A percentile compares a stretch with the other conserved stretches of the same genome.
These are phyloP conservation scores for Parnassius apollo DNA, from an alignment of 2,888 invertebrate species.

Conservation along the genomic window DNA sequence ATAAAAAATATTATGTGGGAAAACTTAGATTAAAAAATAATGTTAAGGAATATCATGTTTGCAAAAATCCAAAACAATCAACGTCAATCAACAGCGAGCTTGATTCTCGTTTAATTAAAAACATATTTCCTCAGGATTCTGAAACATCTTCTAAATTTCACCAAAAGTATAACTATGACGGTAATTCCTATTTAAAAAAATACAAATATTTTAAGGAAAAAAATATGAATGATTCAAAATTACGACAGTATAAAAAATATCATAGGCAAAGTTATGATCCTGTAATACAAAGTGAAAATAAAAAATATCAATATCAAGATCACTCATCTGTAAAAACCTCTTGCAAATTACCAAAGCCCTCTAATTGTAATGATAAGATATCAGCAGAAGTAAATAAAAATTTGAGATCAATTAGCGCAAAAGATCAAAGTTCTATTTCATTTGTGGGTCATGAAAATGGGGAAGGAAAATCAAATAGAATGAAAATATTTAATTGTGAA, in stretches of 20 bases:
- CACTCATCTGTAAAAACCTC: conserved; percentile 42
- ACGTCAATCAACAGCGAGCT: conserved; percentile 2
- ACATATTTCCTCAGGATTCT: conserved; percentile 40
- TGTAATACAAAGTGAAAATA: conserved; percentile 47
- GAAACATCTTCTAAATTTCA: conserved; percentile 52
- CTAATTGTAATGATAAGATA: conserved; percentile 30
- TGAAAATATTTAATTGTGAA: conserved; percentile 1
- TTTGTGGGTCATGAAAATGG: conserved; percentile 1
- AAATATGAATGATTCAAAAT: conserved; percentile 48
- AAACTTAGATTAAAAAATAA: conserved; percentile 45
- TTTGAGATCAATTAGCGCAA: conserved; percentile 31
- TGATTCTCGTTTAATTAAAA: conserved; percentile 35
- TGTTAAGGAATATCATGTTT: conserved; percentile 58
- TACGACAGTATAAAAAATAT: conserved; percentile 64
- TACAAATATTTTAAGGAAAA: conserved; percentile 38
- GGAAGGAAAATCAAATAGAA: conserved; percentile 5
- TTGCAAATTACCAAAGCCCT: conserved; percentile 43
- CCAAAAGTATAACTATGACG: conserved; percentile 11
- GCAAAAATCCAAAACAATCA: conserved; percentile 34
- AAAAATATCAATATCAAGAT: conserved; percentile 46
- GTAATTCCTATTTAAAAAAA: conserved; percentile 8
- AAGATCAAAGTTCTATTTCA: conserved; percentile 33
- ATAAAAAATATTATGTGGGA: conserved; percentile 4
- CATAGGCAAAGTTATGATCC: conserved; percentile 54
- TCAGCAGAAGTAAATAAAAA: conserved; percentile 34